Evolutionary conservation across 2,797 vertebrate species (phyloP), one percentile per base, ranked within the genome.

Genomic region (Telmatherina bonti): DNA sequence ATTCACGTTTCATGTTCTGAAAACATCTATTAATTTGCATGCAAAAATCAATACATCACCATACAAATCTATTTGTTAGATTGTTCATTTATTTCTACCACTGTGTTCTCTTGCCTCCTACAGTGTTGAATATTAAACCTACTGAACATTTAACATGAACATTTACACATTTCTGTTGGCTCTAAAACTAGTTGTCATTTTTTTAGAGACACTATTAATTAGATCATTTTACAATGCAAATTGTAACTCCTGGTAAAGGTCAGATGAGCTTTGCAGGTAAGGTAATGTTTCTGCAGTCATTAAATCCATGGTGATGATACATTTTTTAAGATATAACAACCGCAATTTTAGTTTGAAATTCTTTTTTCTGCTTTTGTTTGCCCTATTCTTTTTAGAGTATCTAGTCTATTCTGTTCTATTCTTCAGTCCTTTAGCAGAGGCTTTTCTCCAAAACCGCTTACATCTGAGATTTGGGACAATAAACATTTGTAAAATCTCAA

Each of bases 61-160:
- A 12, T n/a, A 15, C 57, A 47, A 20, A 36, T 68, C 18, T 57
- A 59, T 51, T 57, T 26, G 13, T 52, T 52, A 27, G 13, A n/a
- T 15, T 47, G 2, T 47, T 61, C 4, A 31, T 64, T 10, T 74
- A 33, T 57, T 53, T 22, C 22, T 69, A 61, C 35, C 22, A 53
- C 16, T 43, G 36, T 22, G 9, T 26, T 61, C 53, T 57, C 47
- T 52, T 1, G 61, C 22, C 24, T 35, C 52, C 16, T 51, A 12
- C 29, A 52, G 35, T 27, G 49, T 13, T 29, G 1, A 47, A 5
- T 52, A 20, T 31, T 13, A 0, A n/a, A 41, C 8, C 26, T 38
- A 26, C 9, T 59, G 3, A 27, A 27, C 7, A 41, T 24, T n/a
- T 31, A 12, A 35, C 20, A 13, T 47, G 29, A 43, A 27, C 27